These are phyloP conservation scores for Thryonomys swinderianus DNA, from an alignment of 2,113 vertebrate genomes.

Conservation along the genomic window DNA sequence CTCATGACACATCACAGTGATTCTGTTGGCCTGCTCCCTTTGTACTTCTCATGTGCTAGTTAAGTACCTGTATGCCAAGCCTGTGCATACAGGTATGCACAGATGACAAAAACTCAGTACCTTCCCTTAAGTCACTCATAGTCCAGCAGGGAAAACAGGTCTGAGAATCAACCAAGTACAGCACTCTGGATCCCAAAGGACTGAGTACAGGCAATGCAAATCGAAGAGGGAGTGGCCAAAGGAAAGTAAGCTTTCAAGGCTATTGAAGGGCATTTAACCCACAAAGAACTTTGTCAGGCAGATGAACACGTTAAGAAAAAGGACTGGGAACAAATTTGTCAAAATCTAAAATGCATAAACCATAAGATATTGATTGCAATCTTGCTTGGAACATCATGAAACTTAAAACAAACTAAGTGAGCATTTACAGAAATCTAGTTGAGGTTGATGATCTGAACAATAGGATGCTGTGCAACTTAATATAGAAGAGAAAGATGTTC, in stretches of 20 bases:
- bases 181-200: accelerated
- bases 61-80: background rate
- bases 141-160: background rate
- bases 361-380: background rate
- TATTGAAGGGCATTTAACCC: background rate
- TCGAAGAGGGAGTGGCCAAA: background rate
- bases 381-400: slow-evolving; percentile 11
- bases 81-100: too few relatives aligned
- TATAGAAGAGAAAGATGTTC: background rate
- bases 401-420: slow-evolving; percentile 44
- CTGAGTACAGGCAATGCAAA: background rate
- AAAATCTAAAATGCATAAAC: slow-evolving; percentile 27
- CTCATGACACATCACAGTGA: background rate
- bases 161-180: background rate
- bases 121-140: background rate
- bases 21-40: background rate
- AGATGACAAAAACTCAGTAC: background rate
- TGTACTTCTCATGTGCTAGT: background rate
- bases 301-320: background rate
- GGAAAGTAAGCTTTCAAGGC: background rate
- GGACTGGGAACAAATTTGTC: background rate
- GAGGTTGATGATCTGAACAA: background rate
- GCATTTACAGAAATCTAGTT: background rate
- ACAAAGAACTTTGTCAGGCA: background rate
- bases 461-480: background rate